Evolutionary conservation across 2,888 invertebrate genomes (phyloP), one percentile per base, ranked within the genome.

Genomic region (Amphipoea oculea): DNA sequence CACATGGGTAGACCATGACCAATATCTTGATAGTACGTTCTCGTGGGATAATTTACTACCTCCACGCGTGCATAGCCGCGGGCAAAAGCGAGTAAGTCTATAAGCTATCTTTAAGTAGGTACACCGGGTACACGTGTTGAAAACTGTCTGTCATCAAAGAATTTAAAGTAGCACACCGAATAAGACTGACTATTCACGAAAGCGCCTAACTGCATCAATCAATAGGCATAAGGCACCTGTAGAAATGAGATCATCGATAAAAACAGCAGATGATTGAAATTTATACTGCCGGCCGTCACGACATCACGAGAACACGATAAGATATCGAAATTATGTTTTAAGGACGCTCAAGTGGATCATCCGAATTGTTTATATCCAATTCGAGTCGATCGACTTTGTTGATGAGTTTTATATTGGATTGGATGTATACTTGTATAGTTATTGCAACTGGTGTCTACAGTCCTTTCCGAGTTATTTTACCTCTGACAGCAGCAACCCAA

Each of bases 201-300:
- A 81, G 45, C 51, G n/a, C 0, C 83, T 74, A 82, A 79, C 78
- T 79, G 79, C 81, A 84, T 69, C 60, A 20, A 20, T 67, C 67
- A 73, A 70, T 73, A 72, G 77, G 67, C 78, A 51, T 86, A 80
- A 67, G 48, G 65, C 82, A 87, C 75, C 78, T 82, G 76, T 51
- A 60, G 72, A 69, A 89, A 90, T 92, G 89, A 91, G 90, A 91
- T 84, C 92, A 92, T 89, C 89, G 90, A 89, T 89, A 89, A 90
- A 79, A 84, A 77, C 79, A 76, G 79, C 81, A 76, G 83, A 87
- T 81, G 85, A 89, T 87, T 90, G 78, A 77, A 69, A 82, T 82
- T 23, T 74, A 85, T 81, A 89, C 75, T 76, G 84, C 78, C 73
- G 73, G 68, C 79, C 62, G 89, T 88, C 92, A 90, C 88, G 91